Conservation (phyloP, 2,888 invertebrate genomes). For the Eilema sororculum region DNA sequence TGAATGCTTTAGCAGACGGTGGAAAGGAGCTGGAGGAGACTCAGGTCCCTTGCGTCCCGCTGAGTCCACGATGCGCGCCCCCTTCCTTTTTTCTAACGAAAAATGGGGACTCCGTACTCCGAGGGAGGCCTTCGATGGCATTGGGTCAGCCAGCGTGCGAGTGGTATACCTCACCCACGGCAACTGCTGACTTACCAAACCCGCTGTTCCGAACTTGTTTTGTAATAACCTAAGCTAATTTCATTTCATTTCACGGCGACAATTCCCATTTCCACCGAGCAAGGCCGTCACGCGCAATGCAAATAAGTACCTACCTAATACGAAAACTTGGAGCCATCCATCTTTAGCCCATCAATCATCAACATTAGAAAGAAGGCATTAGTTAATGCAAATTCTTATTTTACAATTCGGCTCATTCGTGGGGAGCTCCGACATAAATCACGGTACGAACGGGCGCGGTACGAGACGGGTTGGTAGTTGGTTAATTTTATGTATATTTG, state of each 20-base stretch:
- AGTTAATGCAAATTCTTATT: conserved; percentile 36
- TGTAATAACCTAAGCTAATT: neutral
- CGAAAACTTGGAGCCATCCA: conserved; percentile 2
- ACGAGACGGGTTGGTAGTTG: neutral
- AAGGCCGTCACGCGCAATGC: conserved; percentile 4
- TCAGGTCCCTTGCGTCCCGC: too few relatives aligned
- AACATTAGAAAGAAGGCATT: conserved; percentile 30
- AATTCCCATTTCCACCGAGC: neutral
- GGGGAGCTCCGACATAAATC: conserved; percentile 28
- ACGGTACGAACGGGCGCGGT: neutral
- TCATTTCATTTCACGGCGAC: neutral
- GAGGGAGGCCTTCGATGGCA: too few relatives aligned
- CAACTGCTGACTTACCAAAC: too few relatives aligned
- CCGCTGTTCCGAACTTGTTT: too few relatives aligned
- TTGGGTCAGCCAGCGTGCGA: too few relatives aligned
- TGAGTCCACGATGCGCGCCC: too few relatives aligned
- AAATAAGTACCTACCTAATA: neutral
- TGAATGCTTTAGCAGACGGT: too few relatives aligned
- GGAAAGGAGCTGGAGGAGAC: too few relatives aligned
- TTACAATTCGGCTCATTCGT: conserved; percentile 26
- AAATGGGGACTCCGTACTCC: too few relatives aligned
- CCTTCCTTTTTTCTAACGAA: too few relatives aligned
- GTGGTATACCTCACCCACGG: too few relatives aligned
- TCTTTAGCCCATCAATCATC: conserved; percentile 26
- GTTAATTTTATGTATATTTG: conserved; percentile 46